These are phyloP conservation scores for Agapetus fuscipes DNA, from an alignment of 2,888 invertebrate species.

Conservation along the genomic window DNA sequence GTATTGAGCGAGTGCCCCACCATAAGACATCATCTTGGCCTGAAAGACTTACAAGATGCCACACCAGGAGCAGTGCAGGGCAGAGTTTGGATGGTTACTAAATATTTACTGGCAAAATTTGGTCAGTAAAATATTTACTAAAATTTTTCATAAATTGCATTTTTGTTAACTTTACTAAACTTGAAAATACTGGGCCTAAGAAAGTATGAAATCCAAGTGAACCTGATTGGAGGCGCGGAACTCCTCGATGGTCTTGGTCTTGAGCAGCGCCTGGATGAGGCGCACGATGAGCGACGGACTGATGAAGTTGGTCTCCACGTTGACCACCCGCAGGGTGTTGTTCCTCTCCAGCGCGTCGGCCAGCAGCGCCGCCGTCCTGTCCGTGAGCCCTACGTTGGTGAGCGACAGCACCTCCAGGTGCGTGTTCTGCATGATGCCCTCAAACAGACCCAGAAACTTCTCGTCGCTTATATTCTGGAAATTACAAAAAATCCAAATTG, in stretches of 20 bases:
- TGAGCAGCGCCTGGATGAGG: constrained; percentile 77
- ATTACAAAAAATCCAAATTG: no score
- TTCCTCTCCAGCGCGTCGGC: constrained; percentile 77
- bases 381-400: constrained; percentile 89
- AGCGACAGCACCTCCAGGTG: constrained; percentile 85
- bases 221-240: constrained; percentile 98
- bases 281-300: constrained; percentile 80
- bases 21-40: no score
- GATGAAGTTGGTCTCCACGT: constrained; percentile 95
- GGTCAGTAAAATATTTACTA: no score
- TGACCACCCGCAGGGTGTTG: constrained; percentile 71
- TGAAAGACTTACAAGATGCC: no score
- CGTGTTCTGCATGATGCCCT: constrained; percentile 80
- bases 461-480: constrained; percentile 93
- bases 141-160: no score
- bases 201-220: no score
- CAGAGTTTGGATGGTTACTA: no score
- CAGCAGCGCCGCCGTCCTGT: constrained; percentile 73
- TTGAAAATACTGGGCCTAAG: no score
- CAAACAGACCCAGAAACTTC: constrained; percentile 82
- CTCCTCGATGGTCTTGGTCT: constrained; percentile 82
- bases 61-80: no score
- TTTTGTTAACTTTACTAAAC: no score
- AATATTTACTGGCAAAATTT: no score
- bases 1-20: no score